These are phyloP conservation scores for Himalopsyche japonica DNA, from an alignment of 2,888 invertebrate genomes.

Conservation along the genomic window DNA sequence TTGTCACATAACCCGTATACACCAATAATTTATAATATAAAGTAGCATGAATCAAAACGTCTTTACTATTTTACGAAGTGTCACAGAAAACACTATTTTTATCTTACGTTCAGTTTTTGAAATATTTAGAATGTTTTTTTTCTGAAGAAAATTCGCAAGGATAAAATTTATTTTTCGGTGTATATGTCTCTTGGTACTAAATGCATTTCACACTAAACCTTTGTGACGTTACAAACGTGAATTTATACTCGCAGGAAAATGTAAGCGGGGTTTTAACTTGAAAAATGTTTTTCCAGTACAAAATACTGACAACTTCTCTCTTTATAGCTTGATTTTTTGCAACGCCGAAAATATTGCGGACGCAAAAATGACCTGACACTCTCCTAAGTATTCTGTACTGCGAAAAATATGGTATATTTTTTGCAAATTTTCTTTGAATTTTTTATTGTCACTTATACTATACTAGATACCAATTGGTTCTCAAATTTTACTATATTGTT, in stretches of 20 bases:
- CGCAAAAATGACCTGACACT: no score
- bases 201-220: neutral
- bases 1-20: no score
- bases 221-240: neutral
- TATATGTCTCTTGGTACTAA: neutral
- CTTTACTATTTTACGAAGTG: neutral
- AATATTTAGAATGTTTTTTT: neutral
- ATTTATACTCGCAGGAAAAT: neutral
- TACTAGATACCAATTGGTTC: no score
- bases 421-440: no score
- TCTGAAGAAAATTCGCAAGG: neutral
- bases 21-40: neutral
- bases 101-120: neutral
- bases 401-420: no score
- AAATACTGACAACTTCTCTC: no score
- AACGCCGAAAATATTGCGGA: no score
- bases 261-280: neutral
- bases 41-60: neutral
- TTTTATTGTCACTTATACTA: no score
- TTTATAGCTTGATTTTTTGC: no score
- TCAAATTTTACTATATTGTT: no score
- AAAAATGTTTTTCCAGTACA: no score
- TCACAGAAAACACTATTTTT: neutral
- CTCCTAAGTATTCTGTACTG: no score
- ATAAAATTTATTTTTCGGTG: neutral